Evolutionary conservation across 2,797 vertebrate genomes (phyloP).

Genomic region (Coregonus ussuriensis): DNA sequence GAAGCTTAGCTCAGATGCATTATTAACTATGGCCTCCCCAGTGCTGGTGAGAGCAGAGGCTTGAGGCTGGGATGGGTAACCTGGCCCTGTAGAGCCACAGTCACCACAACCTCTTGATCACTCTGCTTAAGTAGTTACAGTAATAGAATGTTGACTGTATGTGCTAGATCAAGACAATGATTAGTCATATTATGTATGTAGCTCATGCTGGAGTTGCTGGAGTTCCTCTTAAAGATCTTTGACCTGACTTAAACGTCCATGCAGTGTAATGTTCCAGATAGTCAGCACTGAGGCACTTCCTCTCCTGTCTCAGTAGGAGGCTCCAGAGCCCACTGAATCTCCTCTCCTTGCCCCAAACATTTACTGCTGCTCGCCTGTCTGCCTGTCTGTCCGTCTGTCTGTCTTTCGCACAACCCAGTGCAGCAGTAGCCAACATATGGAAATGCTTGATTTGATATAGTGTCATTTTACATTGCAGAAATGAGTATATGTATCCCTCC

Average conservation of each 20-base stretch:
- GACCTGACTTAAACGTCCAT: not conserved
- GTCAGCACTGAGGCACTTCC: constrained; percentile 34
- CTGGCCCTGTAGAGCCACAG: not conserved
- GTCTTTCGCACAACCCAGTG: constrained; percentile 17
- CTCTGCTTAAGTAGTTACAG: not conserved
- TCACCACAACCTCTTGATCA: not conserved
- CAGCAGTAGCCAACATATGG: constrained; percentile 93
- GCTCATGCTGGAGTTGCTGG: not conserved
- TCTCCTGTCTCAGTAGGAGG: constrained; percentile 83
- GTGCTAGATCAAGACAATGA: not conserved
- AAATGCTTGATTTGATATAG: constrained; percentile 99
- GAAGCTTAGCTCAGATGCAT: constrained; percentile 56
- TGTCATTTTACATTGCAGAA: constrained; percentile 99
- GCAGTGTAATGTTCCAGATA: not conserved
- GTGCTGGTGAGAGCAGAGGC: not conserved
- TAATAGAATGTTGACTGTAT: not conserved
- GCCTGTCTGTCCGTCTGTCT: not conserved
- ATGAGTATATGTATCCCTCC: constrained; percentile 86
- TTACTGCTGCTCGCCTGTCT: constrained; percentile 19
- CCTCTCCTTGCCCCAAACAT: constrained; percentile 10
- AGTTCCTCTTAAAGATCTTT: not conserved
- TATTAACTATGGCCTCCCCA: not conserved
- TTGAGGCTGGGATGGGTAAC: not conserved
- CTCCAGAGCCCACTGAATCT: constrained; percentile 76
- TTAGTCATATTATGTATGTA: not conserved